Evolutionary conservation across 2,888 invertebrate species (phyloP).

Genomic region (Horisme vitalbata): DNA sequence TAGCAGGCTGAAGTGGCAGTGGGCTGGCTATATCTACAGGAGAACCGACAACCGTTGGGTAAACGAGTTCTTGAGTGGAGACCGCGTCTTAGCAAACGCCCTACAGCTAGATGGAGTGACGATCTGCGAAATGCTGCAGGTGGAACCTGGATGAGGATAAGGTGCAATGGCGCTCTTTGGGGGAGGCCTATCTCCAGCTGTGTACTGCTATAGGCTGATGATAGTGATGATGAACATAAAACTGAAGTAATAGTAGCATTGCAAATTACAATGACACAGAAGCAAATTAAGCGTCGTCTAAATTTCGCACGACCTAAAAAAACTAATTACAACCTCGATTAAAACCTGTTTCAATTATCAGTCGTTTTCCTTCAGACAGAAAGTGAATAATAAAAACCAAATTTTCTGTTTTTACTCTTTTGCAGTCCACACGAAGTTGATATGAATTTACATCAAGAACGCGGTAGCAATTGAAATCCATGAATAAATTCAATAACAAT

Average conservation of each 20-base stretch:
- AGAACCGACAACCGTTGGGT: too few species aligned
- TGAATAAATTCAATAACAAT: conserved; percentile 16
- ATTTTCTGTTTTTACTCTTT: conserved; percentile 25
- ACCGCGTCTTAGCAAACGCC: too few species aligned
- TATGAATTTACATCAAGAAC: conserved; percentile 20
- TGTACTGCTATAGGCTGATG: too few species aligned
- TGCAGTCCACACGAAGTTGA: conserved; percentile 37
- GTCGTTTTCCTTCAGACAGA: conserved; percentile 39
- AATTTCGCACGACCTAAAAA: conserved; percentile 36
- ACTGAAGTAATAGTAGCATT: conserved; percentile 13
- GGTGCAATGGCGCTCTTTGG: too few species aligned
- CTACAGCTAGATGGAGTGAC: too few species aligned
- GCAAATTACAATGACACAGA: conserved; percentile 28
- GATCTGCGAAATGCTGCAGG: too few species aligned
- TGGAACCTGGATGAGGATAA: too few species aligned
- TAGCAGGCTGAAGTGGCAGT: too few species aligned
- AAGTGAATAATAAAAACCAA: conserved; percentile 37
- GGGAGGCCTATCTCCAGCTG: too few species aligned
- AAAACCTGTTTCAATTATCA: conserved; percentile 34
- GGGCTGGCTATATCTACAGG: too few species aligned
- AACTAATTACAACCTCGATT: conserved; percentile 38
- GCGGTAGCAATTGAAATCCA: conserved; percentile 21
- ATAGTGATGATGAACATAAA: too few species aligned
- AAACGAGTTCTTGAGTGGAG: too few species aligned
- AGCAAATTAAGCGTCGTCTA: conserved; percentile 28